Evolutionary conservation across 2,888 invertebrate species (phyloP), one percentile per base, ranked within the genome.

Genomic region (Cosmia pyralina): DNA sequence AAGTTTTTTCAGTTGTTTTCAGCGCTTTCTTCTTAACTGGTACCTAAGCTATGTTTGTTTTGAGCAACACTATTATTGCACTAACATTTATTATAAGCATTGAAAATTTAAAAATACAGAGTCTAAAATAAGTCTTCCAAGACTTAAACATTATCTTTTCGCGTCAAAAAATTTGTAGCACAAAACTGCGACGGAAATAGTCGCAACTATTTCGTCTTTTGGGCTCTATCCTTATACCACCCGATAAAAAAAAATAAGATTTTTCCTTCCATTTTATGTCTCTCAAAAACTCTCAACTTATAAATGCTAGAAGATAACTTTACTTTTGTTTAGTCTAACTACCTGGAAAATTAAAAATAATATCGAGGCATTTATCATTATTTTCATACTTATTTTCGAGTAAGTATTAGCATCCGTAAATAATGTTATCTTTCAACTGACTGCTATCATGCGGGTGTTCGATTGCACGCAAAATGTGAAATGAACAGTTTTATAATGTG

Each of bases 401-500:
- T 62, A 44, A 13, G n/a, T n/a, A n/a, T n/a, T 10, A 55, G n/a
- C 55, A 52, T 15, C 17, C 34, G 41, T 73, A 67, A 79, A 79
- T 62, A 60, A 55, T 48, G 46, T 62, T 72, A 79, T 77, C 38
- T 79, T 19, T 28, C 10, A 44, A n/a, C 28, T 63, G 73, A 22
- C 77, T 63, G 52, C 17, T 34, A 52, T 62, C 62, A 72, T 60
- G 59, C 72, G 79, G 64, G 72, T 57, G 15, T 48, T 46, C 34
- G 48, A 58, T 79, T 22, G 13, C 74, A 63, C 71, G 75, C 62
- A 62, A 78, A 69, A 55, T 62, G n/a, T 78, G 78, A 58, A 78
- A 71, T 58, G 15, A 66, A 68, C 52, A 48, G 69, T 69, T 41
- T 41, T 41, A 0, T 38, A 6, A 6, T 6, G 38, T 38, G 38